Evolutionary conservation across 2,797 vertebrate genomes (phyloP).

Genomic region (Apodemus agrarius): DNA sequence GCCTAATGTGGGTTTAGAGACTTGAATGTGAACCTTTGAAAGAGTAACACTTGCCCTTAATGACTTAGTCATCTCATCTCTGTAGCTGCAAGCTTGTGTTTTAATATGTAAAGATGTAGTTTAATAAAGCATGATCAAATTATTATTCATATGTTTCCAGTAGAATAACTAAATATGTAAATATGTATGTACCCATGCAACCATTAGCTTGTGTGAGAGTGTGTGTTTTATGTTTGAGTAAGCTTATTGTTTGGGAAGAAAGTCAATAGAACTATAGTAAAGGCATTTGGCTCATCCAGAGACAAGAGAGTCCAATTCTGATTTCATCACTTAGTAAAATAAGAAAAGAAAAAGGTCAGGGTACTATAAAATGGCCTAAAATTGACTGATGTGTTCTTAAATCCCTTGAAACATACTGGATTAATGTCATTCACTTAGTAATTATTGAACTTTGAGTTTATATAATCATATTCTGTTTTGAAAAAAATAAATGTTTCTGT

Average conservation of each 20-base stretch:
- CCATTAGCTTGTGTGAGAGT: background rate
- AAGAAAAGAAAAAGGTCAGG: constrained; percentile 61
- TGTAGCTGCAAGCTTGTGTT: background rate
- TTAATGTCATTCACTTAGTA: background rate
- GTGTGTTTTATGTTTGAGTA: background rate
- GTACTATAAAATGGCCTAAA: constrained; percentile 67
- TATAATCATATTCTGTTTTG: constrained; percentile 43
- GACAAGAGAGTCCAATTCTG: constrained; percentile 74
- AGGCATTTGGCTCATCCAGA: constrained; percentile 68
- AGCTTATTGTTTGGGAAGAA: constrained; percentile 75
- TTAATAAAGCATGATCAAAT: constrained; percentile 63
- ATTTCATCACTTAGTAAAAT: constrained; percentile 63
- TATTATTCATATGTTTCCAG: constrained; percentile 56
- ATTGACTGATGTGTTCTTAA: constrained; percentile 47
- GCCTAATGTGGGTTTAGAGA: too few species aligned
- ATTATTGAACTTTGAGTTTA: constrained; percentile 68
- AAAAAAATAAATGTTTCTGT: constrained; percentile 57
- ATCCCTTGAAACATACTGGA: constrained; percentile 46
- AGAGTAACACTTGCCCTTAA: background rate
- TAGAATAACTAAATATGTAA: background rate
- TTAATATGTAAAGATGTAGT: background rate
- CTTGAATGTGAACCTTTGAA: background rate
- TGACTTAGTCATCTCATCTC: background rate
- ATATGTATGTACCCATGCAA: too few species aligned
- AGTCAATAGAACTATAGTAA: constrained; percentile 62